Conservation (phyloP, 2,797 vertebrate species). For the Gorsachius magnificus region DNA sequence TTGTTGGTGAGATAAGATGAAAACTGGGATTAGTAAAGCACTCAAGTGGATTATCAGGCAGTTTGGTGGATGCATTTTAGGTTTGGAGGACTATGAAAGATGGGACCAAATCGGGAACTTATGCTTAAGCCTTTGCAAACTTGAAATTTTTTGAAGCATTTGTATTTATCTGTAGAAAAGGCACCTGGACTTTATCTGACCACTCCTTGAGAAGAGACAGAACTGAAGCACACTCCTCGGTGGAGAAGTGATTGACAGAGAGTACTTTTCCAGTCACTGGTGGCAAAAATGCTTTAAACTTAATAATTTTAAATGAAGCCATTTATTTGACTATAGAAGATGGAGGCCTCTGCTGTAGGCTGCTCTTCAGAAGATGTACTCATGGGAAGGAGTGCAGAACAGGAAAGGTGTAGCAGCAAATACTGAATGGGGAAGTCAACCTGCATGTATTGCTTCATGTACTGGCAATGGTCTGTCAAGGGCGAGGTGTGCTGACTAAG, state of each 20-base stretch:
- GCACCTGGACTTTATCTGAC: neutral
- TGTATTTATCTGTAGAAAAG: neutral
- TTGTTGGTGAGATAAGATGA: neutral
- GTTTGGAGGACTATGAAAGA: neutral
- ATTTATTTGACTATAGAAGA: neutral
- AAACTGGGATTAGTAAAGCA: neutral
- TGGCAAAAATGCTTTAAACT: neutral
- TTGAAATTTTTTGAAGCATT: neutral
- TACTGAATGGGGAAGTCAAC: neutral
- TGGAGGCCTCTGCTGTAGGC: neutral
- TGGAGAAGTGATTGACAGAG: neutral
- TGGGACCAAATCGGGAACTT: neutral
- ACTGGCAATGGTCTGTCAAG: accelerated
- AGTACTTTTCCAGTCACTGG: neutral
- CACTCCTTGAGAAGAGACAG: neutral
- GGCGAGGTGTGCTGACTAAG: neutral
- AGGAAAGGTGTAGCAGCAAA: neutral
- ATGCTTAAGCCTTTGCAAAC: neutral
- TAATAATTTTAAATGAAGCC: neutral
- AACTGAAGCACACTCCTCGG: neutral
- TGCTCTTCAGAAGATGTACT: neutral
- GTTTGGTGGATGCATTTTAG: neutral
- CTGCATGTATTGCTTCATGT: neutral
- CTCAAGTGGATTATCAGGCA: neutral
- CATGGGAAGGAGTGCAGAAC: neutral